Evolutionary conservation across 2,797 vertebrate genomes (phyloP).

Genomic region (Zalophus californianus): DNA sequence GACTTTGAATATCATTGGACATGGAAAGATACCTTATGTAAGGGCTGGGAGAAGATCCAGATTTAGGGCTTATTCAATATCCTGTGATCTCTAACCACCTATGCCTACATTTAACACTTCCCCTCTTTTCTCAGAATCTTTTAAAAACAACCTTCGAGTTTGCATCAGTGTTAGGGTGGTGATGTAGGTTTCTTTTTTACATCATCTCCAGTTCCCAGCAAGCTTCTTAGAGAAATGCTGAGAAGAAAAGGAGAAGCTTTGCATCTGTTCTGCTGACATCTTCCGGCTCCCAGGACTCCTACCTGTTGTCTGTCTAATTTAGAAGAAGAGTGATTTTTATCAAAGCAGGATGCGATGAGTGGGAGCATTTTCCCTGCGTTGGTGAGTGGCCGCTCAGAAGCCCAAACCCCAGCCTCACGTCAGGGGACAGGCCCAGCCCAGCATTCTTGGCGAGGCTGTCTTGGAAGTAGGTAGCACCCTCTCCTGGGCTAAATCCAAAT

Average conservation of each 20-base stretch:
- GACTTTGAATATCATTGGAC: neutral
- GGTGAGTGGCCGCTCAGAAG: neutral
- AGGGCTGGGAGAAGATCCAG: neutral
- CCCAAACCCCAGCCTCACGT: neutral
- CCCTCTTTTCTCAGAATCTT: constrained; percentile 1
- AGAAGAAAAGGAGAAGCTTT: neutral
- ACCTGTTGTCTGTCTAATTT: constrained; percentile 21
- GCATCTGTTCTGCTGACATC: neutral
- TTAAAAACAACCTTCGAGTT: neutral
- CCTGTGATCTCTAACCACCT: constrained; percentile 4
- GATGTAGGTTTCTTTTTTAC: too few relatives aligned
- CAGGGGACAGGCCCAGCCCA: constrained; percentile 37
- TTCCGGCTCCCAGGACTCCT: neutral
- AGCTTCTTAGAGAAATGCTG: neutral
- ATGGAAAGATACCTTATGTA: neutral
- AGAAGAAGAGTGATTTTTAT: constrained; percentile 45
- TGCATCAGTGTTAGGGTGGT: neutral
- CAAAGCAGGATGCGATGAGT: neutral
- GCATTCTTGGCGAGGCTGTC: constrained; percentile 49
- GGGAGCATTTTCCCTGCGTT: neutral
- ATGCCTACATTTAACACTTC: neutral
- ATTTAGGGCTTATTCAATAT: neutral
- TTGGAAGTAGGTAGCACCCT: constrained; percentile 84
- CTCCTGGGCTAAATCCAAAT: constrained; percentile 85
- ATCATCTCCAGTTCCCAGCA: neutral